These are phyloP conservation scores for Phylloscopus trochilus DNA, from an alignment of 2,113 vertebrate genomes.

Conservation along the genomic window DNA sequence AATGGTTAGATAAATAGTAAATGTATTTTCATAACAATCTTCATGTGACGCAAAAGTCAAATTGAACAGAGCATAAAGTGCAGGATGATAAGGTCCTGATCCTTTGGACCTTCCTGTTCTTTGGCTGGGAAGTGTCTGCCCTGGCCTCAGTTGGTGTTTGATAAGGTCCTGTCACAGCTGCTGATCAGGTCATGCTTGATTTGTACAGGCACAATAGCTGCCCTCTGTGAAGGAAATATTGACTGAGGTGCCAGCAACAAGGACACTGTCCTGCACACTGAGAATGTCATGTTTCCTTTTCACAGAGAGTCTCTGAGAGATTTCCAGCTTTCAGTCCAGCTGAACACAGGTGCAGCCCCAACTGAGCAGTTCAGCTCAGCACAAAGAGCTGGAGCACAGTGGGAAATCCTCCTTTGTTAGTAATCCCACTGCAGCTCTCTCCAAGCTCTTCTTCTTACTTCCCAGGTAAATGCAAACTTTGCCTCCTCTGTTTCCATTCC, in stretches of 20 bases:
- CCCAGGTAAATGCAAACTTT: neutral
- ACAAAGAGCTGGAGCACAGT: neutral
- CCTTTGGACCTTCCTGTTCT: neutral
- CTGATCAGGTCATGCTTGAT: neutral
- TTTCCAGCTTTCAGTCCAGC: neutral
- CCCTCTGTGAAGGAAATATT: neutral
- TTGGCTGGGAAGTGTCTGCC: neutral
- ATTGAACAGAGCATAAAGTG: neutral
- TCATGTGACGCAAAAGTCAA: neutral
- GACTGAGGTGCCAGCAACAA: neutral
- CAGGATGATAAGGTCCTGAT: neutral
- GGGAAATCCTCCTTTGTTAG: neutral
- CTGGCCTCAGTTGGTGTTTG: neutral
- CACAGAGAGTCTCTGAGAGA: neutral
- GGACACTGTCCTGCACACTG: neutral
- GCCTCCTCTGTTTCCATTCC: neutral
- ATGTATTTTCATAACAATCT: neutral
- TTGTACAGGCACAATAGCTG: neutral
- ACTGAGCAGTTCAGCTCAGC: neutral
- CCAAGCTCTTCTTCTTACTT: neutral
- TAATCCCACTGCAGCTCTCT: neutral
- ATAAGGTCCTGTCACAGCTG: neutral
- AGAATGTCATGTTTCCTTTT: neutral
- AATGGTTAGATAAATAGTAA: neutral
- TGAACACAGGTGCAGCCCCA: neutral